Conservation (phyloP, 2,113 vertebrate genomes). For the Pseudois nayaur region DNA sequence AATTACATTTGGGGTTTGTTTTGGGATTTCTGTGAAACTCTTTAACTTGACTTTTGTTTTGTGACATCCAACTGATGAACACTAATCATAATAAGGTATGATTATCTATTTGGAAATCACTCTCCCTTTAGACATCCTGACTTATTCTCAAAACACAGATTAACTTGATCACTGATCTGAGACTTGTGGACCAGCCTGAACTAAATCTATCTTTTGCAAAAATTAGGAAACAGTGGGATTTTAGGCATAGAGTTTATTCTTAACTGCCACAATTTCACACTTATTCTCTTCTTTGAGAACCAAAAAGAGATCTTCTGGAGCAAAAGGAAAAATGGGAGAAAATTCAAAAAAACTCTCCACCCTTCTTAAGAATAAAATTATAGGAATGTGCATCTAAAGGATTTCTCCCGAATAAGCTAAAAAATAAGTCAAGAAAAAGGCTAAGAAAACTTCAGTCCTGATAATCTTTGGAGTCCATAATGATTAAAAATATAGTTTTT, state of each 20-base stretch:
- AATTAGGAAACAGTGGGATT: not conserved
- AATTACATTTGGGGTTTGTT: not conserved
- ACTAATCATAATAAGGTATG: not conserved
- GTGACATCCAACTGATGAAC: not conserved
- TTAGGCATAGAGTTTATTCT: not conserved
- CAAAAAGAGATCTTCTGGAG: not conserved
- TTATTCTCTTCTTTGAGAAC: not conserved
- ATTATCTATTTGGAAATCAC: not conserved
- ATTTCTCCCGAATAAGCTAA: not conserved
- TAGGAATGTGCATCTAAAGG: not conserved
- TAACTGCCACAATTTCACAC: not conserved
- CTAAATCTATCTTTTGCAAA: not conserved
- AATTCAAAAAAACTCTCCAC: not conserved
- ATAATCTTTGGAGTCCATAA: not conserved
- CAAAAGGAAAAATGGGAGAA: not conserved
- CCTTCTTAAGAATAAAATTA: not conserved
- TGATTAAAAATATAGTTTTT: not conserved
- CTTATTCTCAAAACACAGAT: not conserved
- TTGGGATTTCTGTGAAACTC: not conserved
- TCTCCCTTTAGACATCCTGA: not conserved
- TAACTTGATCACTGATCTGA: not conserved
- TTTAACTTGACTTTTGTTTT: not conserved
- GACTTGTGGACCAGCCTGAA: not conserved
- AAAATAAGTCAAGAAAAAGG: not conserved
- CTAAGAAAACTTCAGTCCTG: not conserved